Evolutionary conservation across 1,140 invertebrate genomes (phyloP).

Genomic region (Trypoxylus dichotomus): DNA sequence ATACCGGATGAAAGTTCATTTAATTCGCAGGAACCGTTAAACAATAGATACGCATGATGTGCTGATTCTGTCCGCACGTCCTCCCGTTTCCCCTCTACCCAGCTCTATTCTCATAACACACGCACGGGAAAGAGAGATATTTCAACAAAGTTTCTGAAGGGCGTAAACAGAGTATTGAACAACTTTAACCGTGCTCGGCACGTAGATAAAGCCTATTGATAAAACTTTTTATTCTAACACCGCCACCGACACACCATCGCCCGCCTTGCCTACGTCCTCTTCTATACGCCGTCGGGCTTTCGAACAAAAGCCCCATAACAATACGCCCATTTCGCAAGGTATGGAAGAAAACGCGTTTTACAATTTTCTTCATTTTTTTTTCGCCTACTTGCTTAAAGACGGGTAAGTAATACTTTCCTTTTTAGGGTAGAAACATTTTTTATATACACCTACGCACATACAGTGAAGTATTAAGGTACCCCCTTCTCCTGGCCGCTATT

Average conservation of each 20-base stretch:
- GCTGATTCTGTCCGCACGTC: background rate
- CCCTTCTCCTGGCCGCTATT: too few relatives aligned
- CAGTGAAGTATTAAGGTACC: too few relatives aligned
- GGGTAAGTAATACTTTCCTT: background rate
- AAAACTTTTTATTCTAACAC: constrained; percentile 23
- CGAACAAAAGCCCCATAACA: constrained; percentile 7
- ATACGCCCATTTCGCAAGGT: background rate
- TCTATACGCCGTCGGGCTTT: background rate
- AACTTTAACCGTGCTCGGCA: constrained; percentile 4
- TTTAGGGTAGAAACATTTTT: background rate
- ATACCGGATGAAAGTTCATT: background rate
- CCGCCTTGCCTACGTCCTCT: background rate
- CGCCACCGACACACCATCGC: background rate
- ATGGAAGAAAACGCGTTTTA: constrained; percentile 1
- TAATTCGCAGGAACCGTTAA: background rate
- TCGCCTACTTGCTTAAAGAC: too few relatives aligned
- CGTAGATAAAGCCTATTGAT: constrained; percentile 25
- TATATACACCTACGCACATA: too few relatives aligned
- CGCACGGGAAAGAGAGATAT: background rate
- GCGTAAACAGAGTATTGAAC: constrained; percentile 21
- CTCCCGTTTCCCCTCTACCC: background rate
- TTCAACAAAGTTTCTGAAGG: constrained; percentile 20
- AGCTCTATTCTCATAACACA: background rate
- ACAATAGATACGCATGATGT: constrained; percentile 1
- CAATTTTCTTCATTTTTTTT: background rate